These are phyloP conservation scores for Sarcophaga variegata DNA, from an alignment of 2,888 invertebrate genomes.

Conservation along the genomic window DNA sequence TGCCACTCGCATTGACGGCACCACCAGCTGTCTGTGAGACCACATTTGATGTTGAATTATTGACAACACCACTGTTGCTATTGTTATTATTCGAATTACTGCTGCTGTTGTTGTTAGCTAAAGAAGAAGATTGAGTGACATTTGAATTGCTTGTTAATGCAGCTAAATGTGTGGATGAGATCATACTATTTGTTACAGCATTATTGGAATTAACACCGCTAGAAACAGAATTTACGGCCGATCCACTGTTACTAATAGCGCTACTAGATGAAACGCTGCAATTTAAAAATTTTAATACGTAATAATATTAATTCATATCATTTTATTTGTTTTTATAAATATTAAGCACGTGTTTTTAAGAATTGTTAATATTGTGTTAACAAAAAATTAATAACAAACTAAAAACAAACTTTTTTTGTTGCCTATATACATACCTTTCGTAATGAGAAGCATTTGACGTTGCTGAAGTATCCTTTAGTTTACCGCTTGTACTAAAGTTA, in stretches of 20 bases:
- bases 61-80: slow-evolving; percentile 74
- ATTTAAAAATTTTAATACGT: slow-evolving; percentile 57
- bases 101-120: slow-evolving; percentile 74
- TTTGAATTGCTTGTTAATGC: slow-evolving; percentile 74
- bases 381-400: not conserved
- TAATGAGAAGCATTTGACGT: slow-evolving; percentile 80
- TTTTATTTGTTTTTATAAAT: not conserved
- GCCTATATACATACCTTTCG: slow-evolving; percentile 77
- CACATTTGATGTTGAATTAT: slow-evolving; percentile 74
- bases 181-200: slow-evolving; percentile 79
- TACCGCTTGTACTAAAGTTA: slow-evolving; percentile 81
- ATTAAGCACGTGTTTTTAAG: not conserved
- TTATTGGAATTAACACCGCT: slow-evolving; percentile 70
- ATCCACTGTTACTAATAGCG: slow-evolving; percentile 79
- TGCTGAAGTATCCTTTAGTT: slow-evolving; percentile 81
- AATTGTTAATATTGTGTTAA: slow-evolving; percentile 45
- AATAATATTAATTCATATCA: not conserved
- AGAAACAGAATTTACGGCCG: slow-evolving; percentile 77
- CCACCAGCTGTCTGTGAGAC: slow-evolving; percentile 70
- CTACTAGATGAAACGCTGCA: slow-evolving; percentile 79
- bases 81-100: slow-evolving; percentile 65
- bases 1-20: slow-evolving; percentile 70
- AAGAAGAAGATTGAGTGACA: slow-evolving; percentile 70
- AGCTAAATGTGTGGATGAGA: slow-evolving; percentile 76
- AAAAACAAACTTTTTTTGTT: not conserved